These are phyloP conservation scores for Limnephilus rhombicus DNA, from an alignment of 2,888 invertebrate genomes.

Conservation along the genomic window DNA sequence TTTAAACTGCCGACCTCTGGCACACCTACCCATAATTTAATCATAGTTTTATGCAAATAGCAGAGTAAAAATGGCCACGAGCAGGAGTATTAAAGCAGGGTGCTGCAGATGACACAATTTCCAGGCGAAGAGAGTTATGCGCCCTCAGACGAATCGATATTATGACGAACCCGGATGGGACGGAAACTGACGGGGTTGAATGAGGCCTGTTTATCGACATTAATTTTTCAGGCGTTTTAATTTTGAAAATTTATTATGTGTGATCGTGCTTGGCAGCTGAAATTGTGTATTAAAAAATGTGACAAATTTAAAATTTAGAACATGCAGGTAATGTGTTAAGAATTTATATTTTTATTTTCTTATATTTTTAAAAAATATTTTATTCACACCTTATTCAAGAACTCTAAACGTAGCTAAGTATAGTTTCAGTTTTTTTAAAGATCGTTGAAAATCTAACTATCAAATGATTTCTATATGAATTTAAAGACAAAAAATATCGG, in stretches of 20 bases:
- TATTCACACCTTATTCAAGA: no score
- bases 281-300: background rate
- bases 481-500: no score
- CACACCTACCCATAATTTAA: constrained; percentile 64
- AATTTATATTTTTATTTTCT: no score
- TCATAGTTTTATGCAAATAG: constrained; percentile 67
- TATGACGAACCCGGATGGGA: background rate
- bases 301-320: background rate
- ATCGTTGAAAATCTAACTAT: no score
- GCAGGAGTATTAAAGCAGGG: constrained; percentile 51
- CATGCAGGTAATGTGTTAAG: background rate
- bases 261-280: background rate
- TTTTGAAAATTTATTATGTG: background rate
- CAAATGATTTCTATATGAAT: no score
- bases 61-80: constrained; percentile 63
- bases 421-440: no score
- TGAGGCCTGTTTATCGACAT: background rate
- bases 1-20: constrained; percentile 64
- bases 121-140: constrained; percentile 56
- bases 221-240: background rate
- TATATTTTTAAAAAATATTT: no score
- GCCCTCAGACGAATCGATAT: constrained; percentile 55
- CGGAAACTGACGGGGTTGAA: background rate
- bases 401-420: no score
- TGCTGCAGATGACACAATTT: constrained; percentile 64